A percentile compares a stretch with the other conserved stretches of the same genome.
Conservation (phyloP, 2,888 invertebrate species). For the Apotomis capreana region DNA sequence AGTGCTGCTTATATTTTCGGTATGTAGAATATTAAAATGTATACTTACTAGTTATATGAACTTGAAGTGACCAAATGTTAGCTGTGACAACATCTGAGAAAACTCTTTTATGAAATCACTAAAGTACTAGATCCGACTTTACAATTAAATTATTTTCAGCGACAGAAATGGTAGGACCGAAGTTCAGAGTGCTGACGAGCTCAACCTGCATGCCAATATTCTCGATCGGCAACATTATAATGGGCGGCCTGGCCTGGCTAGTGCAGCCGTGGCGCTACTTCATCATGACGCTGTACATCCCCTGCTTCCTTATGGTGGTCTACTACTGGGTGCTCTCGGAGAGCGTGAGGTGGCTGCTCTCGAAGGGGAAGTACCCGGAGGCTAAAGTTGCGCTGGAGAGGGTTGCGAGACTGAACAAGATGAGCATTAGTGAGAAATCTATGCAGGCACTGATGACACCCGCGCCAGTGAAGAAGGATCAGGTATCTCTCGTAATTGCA, state of each 20-base stretch:
- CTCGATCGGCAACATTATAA: constrained; percentile 86
- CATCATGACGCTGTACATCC: constrained; percentile 86
- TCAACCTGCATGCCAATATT: constrained; percentile 87
- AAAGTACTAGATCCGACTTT: no score
- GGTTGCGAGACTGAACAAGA: constrained; percentile 85
- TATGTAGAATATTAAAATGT: constrained; percentile 32
- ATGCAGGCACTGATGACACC: constrained; percentile 69
- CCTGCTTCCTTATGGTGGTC: constrained; percentile 85
- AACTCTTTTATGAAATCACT: no score
- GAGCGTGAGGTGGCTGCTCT: constrained; percentile 90
- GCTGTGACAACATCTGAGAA: no score
- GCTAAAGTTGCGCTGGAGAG: constrained; percentile 84
- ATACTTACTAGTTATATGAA: no score
- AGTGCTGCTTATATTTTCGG: constrained; percentile 64
- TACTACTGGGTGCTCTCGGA: constrained; percentile 86
- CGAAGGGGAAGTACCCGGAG: constrained; percentile 84
- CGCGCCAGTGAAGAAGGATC: constrained; percentile 52
- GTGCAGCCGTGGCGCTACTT: constrained; percentile 87
- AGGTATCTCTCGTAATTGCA: neutral
- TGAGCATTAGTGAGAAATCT: constrained; percentile 80
- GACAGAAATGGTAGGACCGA: constrained; percentile 90
- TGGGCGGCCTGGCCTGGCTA: constrained; percentile 87
- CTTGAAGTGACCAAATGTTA: no score
- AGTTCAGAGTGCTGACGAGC: constrained; percentile 87
- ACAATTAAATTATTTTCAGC: constrained; percentile 75